These are phyloP conservation scores for Latrodectus geometricus DNA, from an alignment of 1,140 invertebrate species.

Conservation along the genomic window DNA sequence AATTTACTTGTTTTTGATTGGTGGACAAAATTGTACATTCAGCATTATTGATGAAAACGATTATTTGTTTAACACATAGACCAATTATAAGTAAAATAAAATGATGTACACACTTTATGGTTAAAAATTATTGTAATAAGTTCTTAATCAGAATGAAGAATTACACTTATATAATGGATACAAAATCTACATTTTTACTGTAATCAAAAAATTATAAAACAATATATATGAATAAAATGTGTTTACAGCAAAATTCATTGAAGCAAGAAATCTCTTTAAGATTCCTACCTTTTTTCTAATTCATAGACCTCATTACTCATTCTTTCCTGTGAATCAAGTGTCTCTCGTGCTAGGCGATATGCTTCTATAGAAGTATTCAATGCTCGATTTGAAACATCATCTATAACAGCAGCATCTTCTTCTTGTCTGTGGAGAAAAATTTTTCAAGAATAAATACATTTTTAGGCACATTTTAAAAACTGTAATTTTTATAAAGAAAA, in stretches of 20 bases:
- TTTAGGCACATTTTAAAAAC: too few species aligned
- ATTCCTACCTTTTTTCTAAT: constrained; percentile 55
- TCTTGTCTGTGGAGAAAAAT: constrained; percentile 64
- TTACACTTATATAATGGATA: not conserved
- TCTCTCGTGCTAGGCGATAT: constrained; percentile 82
- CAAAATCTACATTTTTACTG: not conserved
- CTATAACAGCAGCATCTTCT: constrained; percentile 82
- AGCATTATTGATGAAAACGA: too few species aligned
- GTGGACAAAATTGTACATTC: too few species aligned
- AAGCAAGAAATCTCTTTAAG: not conserved
- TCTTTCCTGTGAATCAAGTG: constrained; percentile 80
- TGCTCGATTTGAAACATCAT: constrained; percentile 81
- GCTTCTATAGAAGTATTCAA: constrained; percentile 85
- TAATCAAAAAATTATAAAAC: not conserved
- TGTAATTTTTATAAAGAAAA: too few species aligned
- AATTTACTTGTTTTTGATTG: too few species aligned
- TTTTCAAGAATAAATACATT: not conserved
- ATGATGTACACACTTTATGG: too few species aligned
- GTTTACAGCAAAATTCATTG: not conserved
- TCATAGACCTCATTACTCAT: constrained; percentile 65
- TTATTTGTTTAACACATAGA: too few species aligned
- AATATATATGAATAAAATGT: too few species aligned
- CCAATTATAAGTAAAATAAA: too few species aligned
- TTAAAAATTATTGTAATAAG: not conserved
- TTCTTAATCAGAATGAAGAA: not conserved